These are phyloP conservation scores for Lepidurus couesii DNA, from an alignment of 1,140 invertebrate species.

Conservation along the genomic window DNA sequence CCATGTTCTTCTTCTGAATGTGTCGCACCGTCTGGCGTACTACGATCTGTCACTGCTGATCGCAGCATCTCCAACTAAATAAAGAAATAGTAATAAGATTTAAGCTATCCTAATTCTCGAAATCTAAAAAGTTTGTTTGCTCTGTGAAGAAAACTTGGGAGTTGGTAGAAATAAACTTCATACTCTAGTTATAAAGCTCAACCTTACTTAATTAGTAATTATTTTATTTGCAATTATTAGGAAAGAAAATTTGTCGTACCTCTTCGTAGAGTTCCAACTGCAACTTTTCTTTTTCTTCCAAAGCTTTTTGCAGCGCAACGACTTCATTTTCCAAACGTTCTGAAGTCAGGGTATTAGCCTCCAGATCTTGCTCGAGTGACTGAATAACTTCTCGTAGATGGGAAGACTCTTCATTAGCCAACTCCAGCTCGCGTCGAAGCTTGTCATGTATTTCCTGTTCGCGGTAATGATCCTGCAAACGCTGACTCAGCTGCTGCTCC, in stretches of 20 bases:
- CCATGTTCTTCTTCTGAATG: not conserved
- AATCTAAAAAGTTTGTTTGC: not conserved
- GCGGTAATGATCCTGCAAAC: slow-evolving; percentile 6
- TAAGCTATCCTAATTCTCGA: not conserved
- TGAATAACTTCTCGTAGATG: slow-evolving; percentile 3
- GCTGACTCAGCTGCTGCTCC: not conserved
- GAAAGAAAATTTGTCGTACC: not conserved
- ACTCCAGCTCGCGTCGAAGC: not conserved
- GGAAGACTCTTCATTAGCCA: not conserved
- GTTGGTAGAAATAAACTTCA: no score
- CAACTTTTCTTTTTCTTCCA: slow-evolving; percentile 10
- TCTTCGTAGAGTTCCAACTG: slow-evolving; percentile 1
- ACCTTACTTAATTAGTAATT: no score
- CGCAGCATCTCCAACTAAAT: not conserved
- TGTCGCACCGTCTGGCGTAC: not conserved
- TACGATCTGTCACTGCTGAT: not conserved
- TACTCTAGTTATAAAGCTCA: no score
- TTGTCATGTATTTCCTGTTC: not conserved
- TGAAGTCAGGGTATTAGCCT: not conserved
- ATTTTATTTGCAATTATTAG: no score
- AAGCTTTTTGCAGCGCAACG: not conserved
- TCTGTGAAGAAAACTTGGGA: no score
- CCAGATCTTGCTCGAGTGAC: not conserved
- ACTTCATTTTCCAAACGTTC: not conserved
- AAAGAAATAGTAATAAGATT: not conserved